A percentile compares a stretch with the other conserved stretches of the same genome.
These are phyloP conservation scores for Spinibarbus caldwelli DNA, from an alignment of 2,797 vertebrate genomes.

Conservation along the genomic window DNA sequence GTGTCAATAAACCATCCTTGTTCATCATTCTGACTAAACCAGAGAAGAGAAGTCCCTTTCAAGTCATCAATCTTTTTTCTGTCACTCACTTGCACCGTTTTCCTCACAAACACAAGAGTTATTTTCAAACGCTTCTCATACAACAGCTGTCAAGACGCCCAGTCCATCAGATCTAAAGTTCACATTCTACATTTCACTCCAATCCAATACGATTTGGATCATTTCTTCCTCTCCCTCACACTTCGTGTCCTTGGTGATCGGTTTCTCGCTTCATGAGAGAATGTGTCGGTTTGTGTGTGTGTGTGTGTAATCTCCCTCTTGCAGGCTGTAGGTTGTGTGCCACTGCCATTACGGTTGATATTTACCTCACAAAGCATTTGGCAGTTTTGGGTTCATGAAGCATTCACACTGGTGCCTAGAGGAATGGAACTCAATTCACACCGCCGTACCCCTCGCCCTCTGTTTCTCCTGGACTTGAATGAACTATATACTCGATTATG, in stretches of 20 bases:
- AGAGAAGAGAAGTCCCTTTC: constrained; percentile 25
- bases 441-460: background rate
- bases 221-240: constrained; percentile 25
- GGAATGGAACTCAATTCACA: constrained; percentile 8
- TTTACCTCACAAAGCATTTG: constrained; percentile 47
- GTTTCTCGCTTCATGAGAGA: constrained; percentile 12
- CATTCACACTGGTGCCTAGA: constrained; percentile 44
- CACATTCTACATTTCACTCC: constrained; percentile 41
- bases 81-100: constrained; percentile 22
- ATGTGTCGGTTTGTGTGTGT: background rate
- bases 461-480: constrained; percentile 8
- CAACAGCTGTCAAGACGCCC: constrained; percentile 31
- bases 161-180: constrained; percentile 45
- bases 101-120: constrained; percentile 32
- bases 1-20: constrained; percentile 48
- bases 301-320: constrained; percentile 27
- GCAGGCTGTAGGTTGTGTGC: constrained; percentile 35
- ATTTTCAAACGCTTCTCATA: constrained; percentile 38
- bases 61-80: constrained; percentile 42
- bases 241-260: constrained; percentile 1
- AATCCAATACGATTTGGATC: constrained; percentile 43
- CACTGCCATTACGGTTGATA: constrained; percentile 34
- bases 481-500: constrained; percentile 42
- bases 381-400: constrained; percentile 38
- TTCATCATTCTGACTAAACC: constrained; percentile 50